These are phyloP conservation scores for Ptychochromis oligacanthus DNA, from an alignment of 2,113 vertebrate genomes.

Conservation along the genomic window DNA sequence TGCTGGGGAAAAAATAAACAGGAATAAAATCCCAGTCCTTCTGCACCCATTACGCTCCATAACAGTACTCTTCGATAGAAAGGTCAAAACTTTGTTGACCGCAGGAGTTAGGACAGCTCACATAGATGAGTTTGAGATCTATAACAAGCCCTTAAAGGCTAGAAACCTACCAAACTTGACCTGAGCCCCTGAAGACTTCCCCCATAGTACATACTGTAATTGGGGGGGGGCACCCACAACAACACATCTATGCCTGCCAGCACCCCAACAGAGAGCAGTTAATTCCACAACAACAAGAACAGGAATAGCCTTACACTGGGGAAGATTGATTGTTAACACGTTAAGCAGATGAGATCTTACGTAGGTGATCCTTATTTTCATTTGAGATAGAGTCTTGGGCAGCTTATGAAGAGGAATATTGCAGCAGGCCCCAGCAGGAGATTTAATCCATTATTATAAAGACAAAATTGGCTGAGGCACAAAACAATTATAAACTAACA, in stretches of 20 bases:
- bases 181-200: conserved; percentile 14
- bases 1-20: conserved; percentile 60
- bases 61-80: conserved; percentile 46
- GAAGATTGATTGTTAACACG: conserved; percentile 13
- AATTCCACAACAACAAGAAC: conserved; percentile 29
- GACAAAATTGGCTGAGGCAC: neutral
- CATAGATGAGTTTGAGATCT: conserved; percentile 62
- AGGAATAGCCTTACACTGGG: neutral
- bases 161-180: conserved; percentile 52
- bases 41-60: conserved; percentile 6
- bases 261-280: conserved; percentile 9
- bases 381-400: conserved; percentile 13
- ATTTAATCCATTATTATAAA: conserved; percentile 21
- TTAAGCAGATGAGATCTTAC: conserved; percentile 20
- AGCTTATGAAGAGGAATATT: conserved; percentile 11
- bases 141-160: conserved; percentile 64
- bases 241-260: conserved; percentile 28
- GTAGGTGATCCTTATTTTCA: conserved; percentile 32
- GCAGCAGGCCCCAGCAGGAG: conserved; percentile 15
- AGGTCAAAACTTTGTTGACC: conserved; percentile 51
- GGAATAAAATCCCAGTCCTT: conserved; percentile 26
- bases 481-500: conserved; percentile 2
- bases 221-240: conserved; percentile 6
- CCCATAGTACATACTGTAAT: conserved; percentile 30
- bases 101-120: conserved; percentile 53